Conservation (phyloP, 2,888 invertebrate genomes). For the Archips xylosteana region DNA sequence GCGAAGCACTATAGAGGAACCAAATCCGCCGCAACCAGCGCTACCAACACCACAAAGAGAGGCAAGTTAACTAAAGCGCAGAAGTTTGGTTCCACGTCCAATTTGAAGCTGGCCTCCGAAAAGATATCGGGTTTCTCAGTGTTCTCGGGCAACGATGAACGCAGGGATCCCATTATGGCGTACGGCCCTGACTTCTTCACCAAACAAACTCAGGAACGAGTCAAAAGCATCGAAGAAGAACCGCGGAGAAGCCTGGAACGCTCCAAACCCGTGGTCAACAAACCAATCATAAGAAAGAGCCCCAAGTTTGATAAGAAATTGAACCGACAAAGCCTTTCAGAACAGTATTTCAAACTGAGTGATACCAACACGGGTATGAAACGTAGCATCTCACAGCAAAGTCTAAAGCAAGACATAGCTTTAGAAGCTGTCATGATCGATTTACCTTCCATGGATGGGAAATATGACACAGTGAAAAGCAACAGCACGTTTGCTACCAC, state of each 20-base stretch:
- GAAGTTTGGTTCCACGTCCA: constrained; percentile 74
- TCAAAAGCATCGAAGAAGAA: constrained; percentile 56
- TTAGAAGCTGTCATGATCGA: constrained; percentile 79
- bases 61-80: constrained; percentile 65
- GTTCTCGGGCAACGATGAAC: constrained; percentile 63
- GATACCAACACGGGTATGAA: constrained; percentile 56
- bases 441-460: constrained; percentile 63
- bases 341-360: constrained; percentile 58
- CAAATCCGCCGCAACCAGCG: constrained; percentile 65
- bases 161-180: constrained; percentile 76
- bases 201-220: constrained; percentile 30
- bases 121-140: constrained; percentile 79
- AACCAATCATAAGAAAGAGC: constrained; percentile 34
- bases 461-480: constrained; percentile 64
- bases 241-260: constrained; percentile 52
- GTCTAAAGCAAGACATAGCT: constrained; percentile 72
- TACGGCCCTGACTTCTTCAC: constrained; percentile 56
- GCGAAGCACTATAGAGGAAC: constrained; percentile 49
- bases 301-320: constrained; percentile 51
- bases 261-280: constrained; percentile 55
- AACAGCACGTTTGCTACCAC: constrained; percentile 55
- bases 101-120: constrained; percentile 73
- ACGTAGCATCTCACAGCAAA: constrained; percentile 73
- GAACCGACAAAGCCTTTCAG: constrained; percentile 71
- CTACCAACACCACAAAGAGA: constrained; percentile 62